A percentile compares a stretch with the other conserved stretches of the same genome.
phyloP scores from a whole-genome alignment of 2,113 vertebrate genomes.

The Cyanoderma ruficeps region DNA sequence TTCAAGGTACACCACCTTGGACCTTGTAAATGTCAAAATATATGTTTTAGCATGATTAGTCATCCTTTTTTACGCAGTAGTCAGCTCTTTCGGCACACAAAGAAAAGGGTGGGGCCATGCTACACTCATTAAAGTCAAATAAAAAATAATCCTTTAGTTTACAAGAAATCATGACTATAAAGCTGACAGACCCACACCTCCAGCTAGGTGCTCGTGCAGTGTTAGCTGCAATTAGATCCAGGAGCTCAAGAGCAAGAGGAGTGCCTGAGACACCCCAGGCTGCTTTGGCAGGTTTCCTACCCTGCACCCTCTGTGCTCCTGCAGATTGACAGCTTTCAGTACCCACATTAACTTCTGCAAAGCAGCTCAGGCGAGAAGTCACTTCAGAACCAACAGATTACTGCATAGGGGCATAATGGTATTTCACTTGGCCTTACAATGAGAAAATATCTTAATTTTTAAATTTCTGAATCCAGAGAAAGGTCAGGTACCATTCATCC shows the following conservation, averaged over 20 bases:
- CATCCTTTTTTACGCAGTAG: not conserved
- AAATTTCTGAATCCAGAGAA: not conserved
- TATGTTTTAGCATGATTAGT: not conserved
- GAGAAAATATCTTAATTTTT: not conserved
- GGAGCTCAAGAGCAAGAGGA: not conserved
- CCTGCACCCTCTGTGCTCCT: not conserved
- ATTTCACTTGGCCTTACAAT: not conserved
- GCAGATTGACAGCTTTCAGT: not conserved
- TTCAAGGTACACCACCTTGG: not conserved
- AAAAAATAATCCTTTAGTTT: not conserved
- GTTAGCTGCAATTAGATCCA: not conserved
- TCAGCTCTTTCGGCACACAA: not conserved
- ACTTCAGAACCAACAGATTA: not conserved
- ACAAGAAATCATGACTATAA: not conserved
- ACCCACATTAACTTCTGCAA: not conserved
- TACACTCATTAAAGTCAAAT: not conserved
- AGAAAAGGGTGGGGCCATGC: not conserved
- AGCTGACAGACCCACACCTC: not conserved
- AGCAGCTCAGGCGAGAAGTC: not conserved
- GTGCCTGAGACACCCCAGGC: not conserved
- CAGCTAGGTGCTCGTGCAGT: not conserved
- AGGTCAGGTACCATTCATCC: not conserved
- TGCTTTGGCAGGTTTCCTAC: not conserved
- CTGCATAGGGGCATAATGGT: not conserved
- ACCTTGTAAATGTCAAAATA: conserved; percentile 29